Evolutionary conservation across 2,888 invertebrate species (phyloP), one percentile per base, ranked within the genome.

Genomic region (Minunthozetes semirufus): DNA sequence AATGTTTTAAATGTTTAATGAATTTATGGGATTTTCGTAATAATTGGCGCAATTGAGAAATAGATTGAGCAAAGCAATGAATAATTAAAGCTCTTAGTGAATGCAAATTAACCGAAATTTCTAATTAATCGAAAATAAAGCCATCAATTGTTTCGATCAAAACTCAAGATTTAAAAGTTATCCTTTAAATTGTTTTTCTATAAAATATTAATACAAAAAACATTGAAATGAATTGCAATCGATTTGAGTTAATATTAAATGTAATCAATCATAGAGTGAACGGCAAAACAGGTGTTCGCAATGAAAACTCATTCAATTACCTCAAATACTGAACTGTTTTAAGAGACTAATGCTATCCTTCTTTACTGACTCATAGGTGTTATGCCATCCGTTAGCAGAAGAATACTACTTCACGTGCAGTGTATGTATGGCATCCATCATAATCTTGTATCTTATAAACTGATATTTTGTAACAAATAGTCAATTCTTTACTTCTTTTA

Each of bases 381-480:
- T 19, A 79, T 78, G 22, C 78, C 79, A 15, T 78, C 79, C 13
- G 79, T 79, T 38, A 78, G 78, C 59, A 63, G 78, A 53, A 76
- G 79, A 70, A 78, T 79, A 38, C 77, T 79, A 29, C 77, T 79
- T 5, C 78, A 79, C 25, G 79, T 79, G 0, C 78, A 79, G 25
- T 79, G 77, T 77, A 63, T 73, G 77, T 72, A 22, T 61, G 38
- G 22, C 42, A 29, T 29, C 11, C 4, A 56, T 56, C 13, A 17
- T 19, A 56, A 56, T 22, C 5, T 61, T 29, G 5, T 9, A 22
- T 15, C 25, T 61, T 29, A 61, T 33, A 5, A 33, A 33, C 33
- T 33, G 4, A 4, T 50, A n/a, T 66, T 61, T 17, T 15, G 3
- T 66, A 27, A 4, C 4, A 11, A 13, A 63, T 13, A 38, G 46